phyloP scores from a whole-genome alignment of 64 coral and sea anemone species.

The Porites lutea region DNA sequence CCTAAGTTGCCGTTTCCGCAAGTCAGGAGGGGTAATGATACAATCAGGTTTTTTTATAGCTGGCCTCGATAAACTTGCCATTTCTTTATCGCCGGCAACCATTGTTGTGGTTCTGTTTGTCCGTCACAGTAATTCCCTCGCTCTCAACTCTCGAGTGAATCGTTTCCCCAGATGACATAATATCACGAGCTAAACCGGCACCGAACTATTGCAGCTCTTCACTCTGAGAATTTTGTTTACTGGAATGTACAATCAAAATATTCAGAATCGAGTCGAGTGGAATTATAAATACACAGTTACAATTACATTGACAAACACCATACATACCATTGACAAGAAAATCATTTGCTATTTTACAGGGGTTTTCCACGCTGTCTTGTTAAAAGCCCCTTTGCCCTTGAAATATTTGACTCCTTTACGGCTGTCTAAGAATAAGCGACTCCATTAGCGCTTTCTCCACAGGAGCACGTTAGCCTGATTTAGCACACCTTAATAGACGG shows the following conservation, averaged over 20 bases:
- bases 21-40: not conserved
- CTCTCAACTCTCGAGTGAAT: not conserved
- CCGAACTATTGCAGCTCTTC: not conserved
- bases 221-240: not conserved
- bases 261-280: not conserved
- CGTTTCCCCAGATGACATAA: not conserved
- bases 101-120: constrained; percentile 1
- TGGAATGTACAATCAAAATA: not conserved
- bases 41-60: not conserved
- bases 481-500: not conserved
- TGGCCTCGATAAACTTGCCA: not conserved
- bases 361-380: not conserved
- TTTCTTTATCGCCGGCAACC: not conserved
- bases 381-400: not conserved
- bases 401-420: not conserved
- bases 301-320: not conserved
- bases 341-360: too few relatives aligned
- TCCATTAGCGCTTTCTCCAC: not conserved
- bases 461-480: not conserved
- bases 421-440: not conserved
- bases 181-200: not conserved
- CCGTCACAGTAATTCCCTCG: not conserved
- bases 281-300: not conserved
- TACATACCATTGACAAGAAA: not conserved
- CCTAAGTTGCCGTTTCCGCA: not conserved